Evolutionary conservation across 2,888 invertebrate species (phyloP).

Genomic region (Gari tellinella): DNA sequence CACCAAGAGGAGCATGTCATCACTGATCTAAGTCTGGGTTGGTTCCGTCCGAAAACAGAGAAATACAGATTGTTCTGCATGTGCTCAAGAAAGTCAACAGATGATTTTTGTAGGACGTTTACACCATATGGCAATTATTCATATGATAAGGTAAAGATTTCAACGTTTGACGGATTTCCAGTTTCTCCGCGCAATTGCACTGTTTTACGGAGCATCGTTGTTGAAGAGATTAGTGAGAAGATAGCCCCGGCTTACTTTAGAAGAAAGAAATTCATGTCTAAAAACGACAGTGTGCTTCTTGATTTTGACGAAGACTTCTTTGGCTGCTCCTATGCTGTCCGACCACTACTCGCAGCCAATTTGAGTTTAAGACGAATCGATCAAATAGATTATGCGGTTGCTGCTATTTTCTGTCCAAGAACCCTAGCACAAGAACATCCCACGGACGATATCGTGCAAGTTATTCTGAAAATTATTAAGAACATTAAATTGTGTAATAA

Average conservation of each 20-base stretch:
- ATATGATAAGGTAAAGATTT: too few relatives aligned
- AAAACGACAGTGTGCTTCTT: slow-evolving; percentile 63
- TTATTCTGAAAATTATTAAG: slow-evolving; percentile 28
- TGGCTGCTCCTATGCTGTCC: slow-evolving; percentile 72
- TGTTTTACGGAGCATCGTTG: slow-evolving; percentile 48
- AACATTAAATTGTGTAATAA: slow-evolving; percentile 32
- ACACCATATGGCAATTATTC: background rate
- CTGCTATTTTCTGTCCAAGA: slow-evolving; percentile 68
- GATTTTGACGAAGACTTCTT: slow-evolving; percentile 79
- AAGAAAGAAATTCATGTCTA: slow-evolving; percentile 37
- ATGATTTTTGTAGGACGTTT: slow-evolving; percentile 29
- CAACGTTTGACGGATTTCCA: slow-evolving; percentile 17
- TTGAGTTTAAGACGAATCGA: slow-evolving; percentile 47
- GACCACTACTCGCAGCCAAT: slow-evolving; percentile 61
- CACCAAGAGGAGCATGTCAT: slow-evolving; percentile 54
- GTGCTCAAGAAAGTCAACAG: slow-evolving; percentile 48
- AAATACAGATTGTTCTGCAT: slow-evolving; percentile 57
- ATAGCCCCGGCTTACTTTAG: slow-evolving; percentile 55
- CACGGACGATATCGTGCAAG: slow-evolving; percentile 57
- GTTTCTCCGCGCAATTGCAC: slow-evolving; percentile 55
- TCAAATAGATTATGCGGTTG: slow-evolving; percentile 56
- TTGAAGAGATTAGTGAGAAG: slow-evolving; percentile 66
- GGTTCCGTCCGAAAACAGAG: slow-evolving; percentile 18
- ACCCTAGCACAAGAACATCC: slow-evolving; percentile 61
- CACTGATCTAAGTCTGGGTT: slow-evolving; percentile 56